Evolutionary conservation across 2,888 invertebrate species (phyloP).

Genomic region (Odontomyia ornata): DNA sequence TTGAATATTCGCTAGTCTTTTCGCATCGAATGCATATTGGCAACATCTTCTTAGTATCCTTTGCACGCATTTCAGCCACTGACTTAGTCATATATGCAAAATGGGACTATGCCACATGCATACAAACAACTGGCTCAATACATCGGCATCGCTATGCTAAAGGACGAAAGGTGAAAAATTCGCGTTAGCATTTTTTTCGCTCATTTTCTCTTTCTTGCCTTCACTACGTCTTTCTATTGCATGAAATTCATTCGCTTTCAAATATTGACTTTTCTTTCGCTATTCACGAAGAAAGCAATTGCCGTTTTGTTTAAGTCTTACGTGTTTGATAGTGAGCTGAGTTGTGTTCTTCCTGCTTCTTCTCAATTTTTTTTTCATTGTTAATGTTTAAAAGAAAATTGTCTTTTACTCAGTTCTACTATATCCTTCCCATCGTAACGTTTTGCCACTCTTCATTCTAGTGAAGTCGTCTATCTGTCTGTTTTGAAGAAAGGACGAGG

Average conservation of each 20-base stretch:
- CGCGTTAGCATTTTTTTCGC: neutral
- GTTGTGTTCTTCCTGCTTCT: neutral
- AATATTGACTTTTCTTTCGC: constrained; percentile 36
- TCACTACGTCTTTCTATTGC: neutral
- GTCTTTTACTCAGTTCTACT: constrained; percentile 4
- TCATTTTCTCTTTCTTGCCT: neutral
- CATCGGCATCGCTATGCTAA: neutral
- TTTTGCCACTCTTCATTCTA: neutral
- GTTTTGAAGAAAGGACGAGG: neutral
- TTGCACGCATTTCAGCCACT: neutral
- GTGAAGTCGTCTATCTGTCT: neutral
- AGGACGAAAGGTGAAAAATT: neutral
- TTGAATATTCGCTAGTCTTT: neutral
- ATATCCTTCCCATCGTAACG: neutral
- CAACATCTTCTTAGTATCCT: neutral
- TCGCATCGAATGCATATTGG: neutral
- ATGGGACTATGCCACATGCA: constrained; percentile 33
- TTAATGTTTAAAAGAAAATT: constrained; percentile 15
- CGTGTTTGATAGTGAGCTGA: neutral
- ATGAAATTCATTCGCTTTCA: constrained; percentile 33
- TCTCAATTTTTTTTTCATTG: neutral
- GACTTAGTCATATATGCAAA: constrained; percentile 36
- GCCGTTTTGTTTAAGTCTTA: neutral
- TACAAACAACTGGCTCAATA: constrained; percentile 23
- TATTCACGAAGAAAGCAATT: constrained; percentile 18